Evolutionary conservation across 2,113 vertebrate species (phyloP), one percentile per base, ranked within the genome.

Genomic region (Microcebus murinus): DNA sequence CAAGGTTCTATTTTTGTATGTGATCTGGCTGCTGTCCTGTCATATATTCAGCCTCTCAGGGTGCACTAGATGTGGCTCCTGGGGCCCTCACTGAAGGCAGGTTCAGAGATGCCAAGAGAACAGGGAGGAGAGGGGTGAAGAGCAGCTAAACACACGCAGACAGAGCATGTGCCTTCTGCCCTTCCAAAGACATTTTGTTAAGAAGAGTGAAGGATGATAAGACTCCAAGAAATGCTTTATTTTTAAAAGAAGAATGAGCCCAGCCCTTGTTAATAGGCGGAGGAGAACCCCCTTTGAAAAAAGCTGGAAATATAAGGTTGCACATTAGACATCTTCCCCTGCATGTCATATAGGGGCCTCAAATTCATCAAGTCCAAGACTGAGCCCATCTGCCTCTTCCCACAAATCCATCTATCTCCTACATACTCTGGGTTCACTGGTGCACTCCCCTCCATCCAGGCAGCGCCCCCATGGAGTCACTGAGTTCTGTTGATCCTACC

Each of bases 391-490:
- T 36, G 0, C 50, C 12, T 45, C 50, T 42, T 59, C 34, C 81
- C 48, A 8, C 63, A 45, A n/a, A 45, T 48, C 55, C 42, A 25
- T 65, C 45, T 8, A 2, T 79, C 27, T 34, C 21, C 52, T 14
- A 0, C 15, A 3, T 15, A 29, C 8, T 2, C 8, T 8, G 39
- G n/a, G 10, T 59, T 36, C n/a, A 2, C 6, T n/a, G 27, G 31
- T 12, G 31, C 8, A 1, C n/a, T 39, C 57, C 31, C n/a, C 27
- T n/a, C n/a, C 67, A n/a, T 29, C 27, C 34, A 76, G 31, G 9
- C 29, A 25, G 42, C 52, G 17, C 34, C 70, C 52, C 52, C 65
- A 39, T 0, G 4, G 57, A 20, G 29, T 18, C 42, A 15, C n/a
- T 39, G 21, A 4, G 10, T 57, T 70, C 79, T 39, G 3, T 55